Evolutionary conservation across 2,888 invertebrate species (phyloP).

Genomic region (Antheraea yamamai): DNA sequence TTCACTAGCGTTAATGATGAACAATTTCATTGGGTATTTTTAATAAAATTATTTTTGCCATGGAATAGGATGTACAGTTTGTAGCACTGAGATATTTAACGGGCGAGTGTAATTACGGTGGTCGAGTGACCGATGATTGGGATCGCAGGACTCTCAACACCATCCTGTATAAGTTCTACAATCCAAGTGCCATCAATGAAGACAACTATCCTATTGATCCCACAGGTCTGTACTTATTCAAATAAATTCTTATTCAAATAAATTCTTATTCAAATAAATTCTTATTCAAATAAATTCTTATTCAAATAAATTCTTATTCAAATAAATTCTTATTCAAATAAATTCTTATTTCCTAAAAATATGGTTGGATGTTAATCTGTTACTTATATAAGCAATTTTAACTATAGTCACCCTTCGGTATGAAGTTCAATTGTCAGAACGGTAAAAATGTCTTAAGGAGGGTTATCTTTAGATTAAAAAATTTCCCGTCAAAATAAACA

Average conservation of each 20-base stretch:
- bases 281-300: neutral
- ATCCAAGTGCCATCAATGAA: slow-evolving; percentile 84
- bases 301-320: neutral
- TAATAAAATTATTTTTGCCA: neutral
- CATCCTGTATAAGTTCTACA: slow-evolving; percentile 91
- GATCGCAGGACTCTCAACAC: slow-evolving; percentile 93
- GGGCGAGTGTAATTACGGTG: slow-evolving; percentile 98
- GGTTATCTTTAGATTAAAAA: too few species aligned
- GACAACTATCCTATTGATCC: slow-evolving; percentile 86
- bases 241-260: neutral
- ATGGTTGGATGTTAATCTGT: too few species aligned
- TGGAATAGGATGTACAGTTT: slow-evolving; percentile 86
- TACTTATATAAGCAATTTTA: too few species aligned
- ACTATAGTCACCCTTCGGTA: too few species aligned
- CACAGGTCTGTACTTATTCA: slow-evolving; percentile 61
- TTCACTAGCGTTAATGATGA: neutral
- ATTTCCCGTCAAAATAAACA: too few species aligned
- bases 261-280: neutral
- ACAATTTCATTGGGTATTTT: neutral
- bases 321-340: neutral
- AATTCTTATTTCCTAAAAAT: too few species aligned
- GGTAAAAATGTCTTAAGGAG: too few species aligned
- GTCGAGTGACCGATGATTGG: slow-evolving; percentile 97
- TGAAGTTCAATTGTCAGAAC: too few species aligned
- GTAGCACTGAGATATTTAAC: slow-evolving; percentile 94